Percentiles rank a stretch among this genome's conserved stretches.
Conservation (phyloP, 2,113 vertebrate genomes). For the Triplophysa tibetana region DNA sequence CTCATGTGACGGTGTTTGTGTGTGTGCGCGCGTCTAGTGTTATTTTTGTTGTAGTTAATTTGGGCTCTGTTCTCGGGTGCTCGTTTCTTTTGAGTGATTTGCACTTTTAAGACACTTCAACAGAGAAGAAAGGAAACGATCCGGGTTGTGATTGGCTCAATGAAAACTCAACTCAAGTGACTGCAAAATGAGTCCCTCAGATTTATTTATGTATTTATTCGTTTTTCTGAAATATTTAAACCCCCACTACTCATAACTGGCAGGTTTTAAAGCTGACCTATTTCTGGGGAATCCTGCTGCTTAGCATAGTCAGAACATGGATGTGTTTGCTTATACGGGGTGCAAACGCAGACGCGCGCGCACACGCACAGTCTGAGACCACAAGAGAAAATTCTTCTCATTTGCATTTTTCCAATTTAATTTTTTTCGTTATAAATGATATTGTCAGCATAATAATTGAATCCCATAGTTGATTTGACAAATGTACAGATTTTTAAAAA, state of each 20-base stretch:
- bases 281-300: conserved; percentile 37
- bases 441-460: neutral
- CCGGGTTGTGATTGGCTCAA: neutral
- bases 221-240: conserved; percentile 38
- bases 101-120: neutral
- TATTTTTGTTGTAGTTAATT: neutral
- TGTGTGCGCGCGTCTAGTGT: neutral
- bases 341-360: conserved; percentile 1
- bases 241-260: conserved; percentile 32
- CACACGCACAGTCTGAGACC: conserved; percentile 10
- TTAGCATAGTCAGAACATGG: conserved; percentile 12
- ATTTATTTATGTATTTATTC: neutral
- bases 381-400: neutral
- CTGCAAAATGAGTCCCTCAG: neutral
- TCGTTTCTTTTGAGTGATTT: too few relatives aligned
- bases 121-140: neutral
- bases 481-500: too few relatives aligned
- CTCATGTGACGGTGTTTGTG: neutral
- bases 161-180: neutral
- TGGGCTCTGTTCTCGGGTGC: neutral
- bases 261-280: conserved; percentile 46
- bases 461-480: too few relatives aligned
- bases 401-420: neutral
- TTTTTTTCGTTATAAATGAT: neutral
- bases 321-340: conserved; percentile 27